A percentile compares a stretch with the other conserved stretches of the same genome.
phyloP scores from a whole-genome alignment of 2,888 invertebrate species.

The Drosophila mettleri region DNA sequence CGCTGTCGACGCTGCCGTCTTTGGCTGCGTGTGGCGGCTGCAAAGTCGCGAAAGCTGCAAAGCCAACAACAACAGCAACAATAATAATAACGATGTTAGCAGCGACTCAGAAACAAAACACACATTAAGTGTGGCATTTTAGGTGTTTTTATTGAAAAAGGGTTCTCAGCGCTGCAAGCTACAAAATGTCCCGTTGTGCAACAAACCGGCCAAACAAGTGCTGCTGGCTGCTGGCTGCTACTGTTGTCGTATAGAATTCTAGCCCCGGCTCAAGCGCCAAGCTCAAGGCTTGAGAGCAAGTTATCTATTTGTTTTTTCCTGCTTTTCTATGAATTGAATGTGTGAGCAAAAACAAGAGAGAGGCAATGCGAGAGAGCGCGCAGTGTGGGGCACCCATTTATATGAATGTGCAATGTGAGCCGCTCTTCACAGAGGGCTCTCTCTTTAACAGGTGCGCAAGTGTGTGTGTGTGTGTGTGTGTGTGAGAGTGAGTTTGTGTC shows the following conservation, averaged over 20 bases:
- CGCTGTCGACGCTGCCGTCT: not conserved
- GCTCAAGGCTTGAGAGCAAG: slow-evolving; percentile 50
- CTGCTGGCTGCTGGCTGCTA: too few relatives aligned
- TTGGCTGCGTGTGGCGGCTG: slow-evolving; percentile 56
- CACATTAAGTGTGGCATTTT: slow-evolving; percentile 39
- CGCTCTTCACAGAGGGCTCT: slow-evolving; percentile 54
- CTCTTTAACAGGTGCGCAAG: slow-evolving; percentile 30
- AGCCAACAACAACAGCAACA: slow-evolving; percentile 25
- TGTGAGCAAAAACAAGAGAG: slow-evolving; percentile 22
- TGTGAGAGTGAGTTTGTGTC: slow-evolving; percentile 20
- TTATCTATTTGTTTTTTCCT: slow-evolving; percentile 17
- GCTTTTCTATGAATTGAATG: slow-evolving; percentile 35
- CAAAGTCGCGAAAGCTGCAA: slow-evolving; percentile 71
- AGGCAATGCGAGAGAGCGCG: slow-evolving; percentile 7
- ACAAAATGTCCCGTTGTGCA: slow-evolving; percentile 77
- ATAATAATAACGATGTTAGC: slow-evolving; percentile 37
- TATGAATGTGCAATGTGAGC: slow-evolving; percentile 57
- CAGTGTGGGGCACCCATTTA: slow-evolving; percentile 48
- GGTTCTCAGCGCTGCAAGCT: slow-evolving; percentile 53
- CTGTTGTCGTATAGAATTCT: slow-evolving; percentile 45
- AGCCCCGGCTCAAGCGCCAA: slow-evolving; percentile 47
- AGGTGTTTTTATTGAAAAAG: slow-evolving; percentile 49
- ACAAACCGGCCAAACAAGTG: slow-evolving; percentile 76
- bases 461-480: slow-evolving; percentile 23
- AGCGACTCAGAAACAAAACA: slow-evolving; percentile 26